Conservation (phyloP, 2,113 vertebrate genomes). For the Callopanchax toddi region DNA sequence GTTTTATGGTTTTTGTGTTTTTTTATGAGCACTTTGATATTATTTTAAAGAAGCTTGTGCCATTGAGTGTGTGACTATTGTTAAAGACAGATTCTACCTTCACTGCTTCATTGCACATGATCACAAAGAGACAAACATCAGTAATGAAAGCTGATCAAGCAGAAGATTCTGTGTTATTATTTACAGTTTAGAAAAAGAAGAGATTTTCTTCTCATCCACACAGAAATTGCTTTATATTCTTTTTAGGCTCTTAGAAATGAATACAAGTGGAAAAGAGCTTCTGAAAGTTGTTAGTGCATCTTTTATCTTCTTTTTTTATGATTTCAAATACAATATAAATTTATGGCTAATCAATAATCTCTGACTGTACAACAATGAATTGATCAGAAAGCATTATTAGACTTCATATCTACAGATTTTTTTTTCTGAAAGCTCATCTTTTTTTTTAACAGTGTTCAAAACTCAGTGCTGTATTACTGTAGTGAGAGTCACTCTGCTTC, state of each 20-base stretch:
- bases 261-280: constrained; percentile 50
- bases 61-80: constrained; percentile 25
- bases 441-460: constrained; percentile 85
- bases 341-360: constrained; percentile 72
- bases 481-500: constrained; percentile 76
- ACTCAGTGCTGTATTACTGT: constrained; percentile 92
- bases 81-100: constrained; percentile 63
- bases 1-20: constrained; percentile 61
- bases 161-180: constrained; percentile 46
- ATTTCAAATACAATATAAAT: constrained; percentile 76
- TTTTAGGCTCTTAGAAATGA: constrained; percentile 36
- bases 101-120: constrained; percentile 72
- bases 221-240: constrained; percentile 39
- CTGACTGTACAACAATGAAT: constrained; percentile 80
- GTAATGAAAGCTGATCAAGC: constrained; percentile 36
- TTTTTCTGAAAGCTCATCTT: constrained; percentile 77
- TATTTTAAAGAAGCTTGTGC: constrained; percentile 48
- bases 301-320: constrained; percentile 57
- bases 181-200: constrained; percentile 50
- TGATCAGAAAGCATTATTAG: constrained; percentile 78
- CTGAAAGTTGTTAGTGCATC: constrained; percentile 81
- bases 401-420: constrained; percentile 79
- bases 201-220: constrained; percentile 17
- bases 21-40: constrained; percentile 63
- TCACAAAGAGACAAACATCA: constrained; percentile 17